phyloP scores from a whole-genome alignment of 2,113 vertebrate genomes.

The Pogonocichla stellata region DNA sequence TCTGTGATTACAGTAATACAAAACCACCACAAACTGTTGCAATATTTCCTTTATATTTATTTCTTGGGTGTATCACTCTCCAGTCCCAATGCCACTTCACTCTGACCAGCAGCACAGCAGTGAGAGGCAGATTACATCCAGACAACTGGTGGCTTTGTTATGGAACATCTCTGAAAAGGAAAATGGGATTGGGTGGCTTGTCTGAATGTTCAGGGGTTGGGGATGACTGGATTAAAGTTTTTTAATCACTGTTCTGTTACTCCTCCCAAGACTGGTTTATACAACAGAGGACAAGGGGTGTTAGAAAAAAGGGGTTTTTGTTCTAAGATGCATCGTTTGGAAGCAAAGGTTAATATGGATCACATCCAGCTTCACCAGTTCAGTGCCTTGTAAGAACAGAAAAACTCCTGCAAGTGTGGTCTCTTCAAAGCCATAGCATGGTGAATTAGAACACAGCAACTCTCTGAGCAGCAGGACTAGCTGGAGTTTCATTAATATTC shows the following conservation, averaged over 20 bases:
- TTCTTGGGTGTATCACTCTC: not conserved
- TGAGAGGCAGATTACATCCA: not conserved
- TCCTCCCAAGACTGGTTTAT: not conserved
- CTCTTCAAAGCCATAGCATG: not conserved
- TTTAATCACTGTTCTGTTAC: not conserved
- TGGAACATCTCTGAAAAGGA: not conserved
- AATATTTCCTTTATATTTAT: not conserved
- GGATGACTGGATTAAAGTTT: not conserved
- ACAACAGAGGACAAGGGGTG: not conserved
- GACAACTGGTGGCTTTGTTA: not conserved
- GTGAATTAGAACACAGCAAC: not conserved
- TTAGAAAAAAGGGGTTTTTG: not conserved
- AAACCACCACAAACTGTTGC: not conserved
- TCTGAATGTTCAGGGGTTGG: not conserved
- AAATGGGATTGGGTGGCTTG: constrained; percentile 15
- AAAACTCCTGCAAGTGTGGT: not conserved
- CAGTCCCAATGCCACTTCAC: fast-evolving
- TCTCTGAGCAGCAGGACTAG: constrained; percentile 7
- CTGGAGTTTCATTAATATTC: not conserved
- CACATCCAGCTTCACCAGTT: not conserved
- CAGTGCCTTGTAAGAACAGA: not conserved
- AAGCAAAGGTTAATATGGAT: not conserved
- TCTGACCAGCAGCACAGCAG: not conserved
- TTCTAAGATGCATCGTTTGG: not conserved
- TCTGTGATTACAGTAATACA: fast-evolving